These are phyloP conservation scores for Jacana jacana DNA, from an alignment of 2,113 vertebrate genomes.

Conservation along the genomic window DNA sequence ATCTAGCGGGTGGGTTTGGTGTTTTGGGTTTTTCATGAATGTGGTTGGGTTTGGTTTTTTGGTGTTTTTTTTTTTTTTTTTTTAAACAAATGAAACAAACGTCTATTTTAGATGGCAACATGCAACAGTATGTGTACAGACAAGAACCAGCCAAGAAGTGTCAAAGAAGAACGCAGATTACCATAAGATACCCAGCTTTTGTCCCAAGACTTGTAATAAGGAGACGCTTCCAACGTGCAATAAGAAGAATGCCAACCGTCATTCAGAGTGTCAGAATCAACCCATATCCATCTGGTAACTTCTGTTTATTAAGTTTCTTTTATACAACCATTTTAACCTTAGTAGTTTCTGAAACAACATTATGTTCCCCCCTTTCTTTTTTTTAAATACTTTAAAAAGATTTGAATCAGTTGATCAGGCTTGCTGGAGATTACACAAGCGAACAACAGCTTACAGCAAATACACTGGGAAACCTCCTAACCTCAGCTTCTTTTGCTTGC, in stretches of 20 bases:
- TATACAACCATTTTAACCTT: background rate
- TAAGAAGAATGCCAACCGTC: background rate
- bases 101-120: slow-evolving; percentile 76
- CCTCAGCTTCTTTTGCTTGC: background rate
- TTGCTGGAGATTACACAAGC: background rate
- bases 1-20: background rate
- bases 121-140: slow-evolving; percentile 90
- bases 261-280: slow-evolving; percentile 65
- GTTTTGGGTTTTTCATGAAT: background rate
- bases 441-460: background rate
- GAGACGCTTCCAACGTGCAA: slow-evolving; percentile 66
- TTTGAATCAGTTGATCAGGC: background rate
- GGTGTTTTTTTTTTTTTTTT: too few relatives aligned
- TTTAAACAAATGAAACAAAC: background rate
- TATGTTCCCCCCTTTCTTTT: background rate
- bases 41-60: background rate
- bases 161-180: slow-evolving; percentile 51
- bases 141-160: slow-evolving; percentile 78
- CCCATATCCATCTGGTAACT: background rate
- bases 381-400: background rate
- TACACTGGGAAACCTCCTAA: background rate
- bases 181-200: slow-evolving; percentile 53
- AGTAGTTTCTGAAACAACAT: background rate
- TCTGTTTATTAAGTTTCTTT: background rate
- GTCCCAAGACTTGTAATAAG: slow-evolving; percentile 50